Evolutionary conservation across 2,888 invertebrate species (phyloP).

Genomic region (Blera fallax): DNA sequence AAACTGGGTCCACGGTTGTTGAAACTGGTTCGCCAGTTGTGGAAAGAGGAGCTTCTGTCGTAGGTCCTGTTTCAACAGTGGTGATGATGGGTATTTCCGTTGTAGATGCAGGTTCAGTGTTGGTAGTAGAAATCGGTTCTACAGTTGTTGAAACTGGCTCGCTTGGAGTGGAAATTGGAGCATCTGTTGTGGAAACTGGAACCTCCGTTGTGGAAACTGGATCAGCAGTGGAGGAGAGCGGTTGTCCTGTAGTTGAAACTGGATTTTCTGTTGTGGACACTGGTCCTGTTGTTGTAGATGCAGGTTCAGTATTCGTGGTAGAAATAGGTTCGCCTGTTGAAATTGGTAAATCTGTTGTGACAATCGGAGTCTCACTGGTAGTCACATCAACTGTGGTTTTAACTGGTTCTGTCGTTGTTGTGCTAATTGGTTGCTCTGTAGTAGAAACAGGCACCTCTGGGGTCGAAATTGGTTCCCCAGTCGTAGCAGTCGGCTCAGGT

Average conservation of each 20-base stretch:
- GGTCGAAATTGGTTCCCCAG: background rate
- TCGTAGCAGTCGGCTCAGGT: too few species aligned
- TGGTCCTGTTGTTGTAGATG: background rate
- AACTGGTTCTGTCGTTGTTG: conserved; percentile 1
- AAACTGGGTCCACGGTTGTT: background rate
- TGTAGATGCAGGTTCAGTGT: background rate
- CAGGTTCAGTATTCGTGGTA: background rate
- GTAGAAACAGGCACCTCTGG: background rate
- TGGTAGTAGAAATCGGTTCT: conserved; percentile 2
- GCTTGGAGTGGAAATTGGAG: conserved; percentile 6
- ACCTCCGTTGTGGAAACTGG: background rate
- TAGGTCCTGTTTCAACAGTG: conserved; percentile 19
- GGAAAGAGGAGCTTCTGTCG: conserved; percentile 26
- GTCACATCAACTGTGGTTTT: background rate
- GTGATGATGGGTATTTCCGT: background rate
- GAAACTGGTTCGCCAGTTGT: conserved; percentile 7
- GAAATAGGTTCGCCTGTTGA: background rate
- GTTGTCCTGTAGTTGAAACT: background rate
- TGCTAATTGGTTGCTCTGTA: background rate
- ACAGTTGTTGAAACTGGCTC: background rate
- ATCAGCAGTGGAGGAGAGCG: background rate
- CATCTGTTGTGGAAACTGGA: conserved; percentile 6
- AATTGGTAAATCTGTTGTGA: background rate
- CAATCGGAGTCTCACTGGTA: background rate
- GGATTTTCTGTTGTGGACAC: background rate